These are phyloP conservation scores for Numenius arquata DNA, from an alignment of 2,113 vertebrate genomes.

Conservation along the genomic window DNA sequence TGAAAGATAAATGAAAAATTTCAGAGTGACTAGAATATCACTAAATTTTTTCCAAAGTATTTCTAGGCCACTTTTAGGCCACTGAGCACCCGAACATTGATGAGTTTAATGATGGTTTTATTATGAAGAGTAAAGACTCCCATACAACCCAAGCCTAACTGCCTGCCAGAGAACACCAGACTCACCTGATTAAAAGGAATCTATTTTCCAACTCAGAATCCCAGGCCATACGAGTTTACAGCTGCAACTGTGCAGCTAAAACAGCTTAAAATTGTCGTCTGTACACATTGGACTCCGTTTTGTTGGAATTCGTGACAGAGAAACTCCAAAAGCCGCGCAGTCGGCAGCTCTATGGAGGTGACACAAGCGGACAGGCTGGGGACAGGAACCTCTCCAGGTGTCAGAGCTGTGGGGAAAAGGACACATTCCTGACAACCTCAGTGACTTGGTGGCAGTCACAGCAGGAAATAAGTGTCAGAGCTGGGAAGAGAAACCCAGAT, in stretches of 20 bases:
- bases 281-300: background rate
- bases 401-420: background rate
- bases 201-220: background rate
- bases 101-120: background rate
- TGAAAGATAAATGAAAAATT: background rate
- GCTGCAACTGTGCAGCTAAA: background rate
- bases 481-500: background rate
- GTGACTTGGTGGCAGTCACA: background rate
- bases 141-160: background rate
- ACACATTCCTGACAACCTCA: background rate
- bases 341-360: background rate
- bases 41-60: background rate
- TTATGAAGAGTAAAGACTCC: background rate
- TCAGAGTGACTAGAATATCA: background rate
- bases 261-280: background rate
- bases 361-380: background rate
- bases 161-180: background rate
- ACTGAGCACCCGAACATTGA: background rate
- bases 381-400: background rate
- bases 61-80: background rate
- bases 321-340: background rate
- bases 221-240: background rate
- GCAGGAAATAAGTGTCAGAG: background rate
- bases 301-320: background rate
- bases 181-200: background rate